Conservation (phyloP, 1,140 invertebrate genomes). For the Apis dorsata region DNA sequence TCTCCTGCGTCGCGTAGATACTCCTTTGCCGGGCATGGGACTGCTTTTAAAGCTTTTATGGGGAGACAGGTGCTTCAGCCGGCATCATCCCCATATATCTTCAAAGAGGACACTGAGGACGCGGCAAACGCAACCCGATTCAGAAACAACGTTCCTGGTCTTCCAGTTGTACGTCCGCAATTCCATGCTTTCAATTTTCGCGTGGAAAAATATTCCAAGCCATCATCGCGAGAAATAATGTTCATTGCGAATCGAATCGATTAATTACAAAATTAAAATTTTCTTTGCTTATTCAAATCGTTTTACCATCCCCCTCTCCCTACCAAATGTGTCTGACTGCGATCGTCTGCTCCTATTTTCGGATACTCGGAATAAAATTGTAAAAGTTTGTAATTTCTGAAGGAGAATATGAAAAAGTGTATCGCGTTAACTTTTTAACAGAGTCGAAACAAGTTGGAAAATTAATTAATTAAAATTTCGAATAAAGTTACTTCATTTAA, state of each 20-base stretch:
- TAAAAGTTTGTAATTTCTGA: too few species aligned
- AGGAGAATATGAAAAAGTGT: too few species aligned
- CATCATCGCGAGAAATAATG: not conserved
- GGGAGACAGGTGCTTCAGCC: conserved; percentile 15
- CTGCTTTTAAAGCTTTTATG: conserved; percentile 54
- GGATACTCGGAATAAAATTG: too few species aligned
- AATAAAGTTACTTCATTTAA: too few species aligned
- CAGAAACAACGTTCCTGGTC: not conserved
- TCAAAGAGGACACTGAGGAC: not conserved
- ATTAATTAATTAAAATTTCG: too few species aligned
- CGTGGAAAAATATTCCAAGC: not conserved
- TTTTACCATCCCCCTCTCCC: not conserved
- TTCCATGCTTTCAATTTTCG: conserved; percentile 5
- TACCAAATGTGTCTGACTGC: not conserved
- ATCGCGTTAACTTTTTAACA: too few species aligned
- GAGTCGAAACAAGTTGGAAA: too few species aligned
- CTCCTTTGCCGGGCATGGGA: conserved; percentile 34
- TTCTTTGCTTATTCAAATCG: not conserved
- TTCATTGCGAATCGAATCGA: too few species aligned
- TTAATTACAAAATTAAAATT: not conserved
- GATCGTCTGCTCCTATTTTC: not conserved
- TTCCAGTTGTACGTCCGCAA: not conserved
- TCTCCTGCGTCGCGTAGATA: conserved; percentile 21
- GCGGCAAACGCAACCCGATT: conserved; percentile 3
- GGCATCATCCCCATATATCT: conserved; percentile 5